A percentile compares a stretch with the other conserved stretches of the same genome.
phyloP scores from a whole-genome alignment of 2,797 vertebrate genomes.

The Propithecus perrieri region DNA sequence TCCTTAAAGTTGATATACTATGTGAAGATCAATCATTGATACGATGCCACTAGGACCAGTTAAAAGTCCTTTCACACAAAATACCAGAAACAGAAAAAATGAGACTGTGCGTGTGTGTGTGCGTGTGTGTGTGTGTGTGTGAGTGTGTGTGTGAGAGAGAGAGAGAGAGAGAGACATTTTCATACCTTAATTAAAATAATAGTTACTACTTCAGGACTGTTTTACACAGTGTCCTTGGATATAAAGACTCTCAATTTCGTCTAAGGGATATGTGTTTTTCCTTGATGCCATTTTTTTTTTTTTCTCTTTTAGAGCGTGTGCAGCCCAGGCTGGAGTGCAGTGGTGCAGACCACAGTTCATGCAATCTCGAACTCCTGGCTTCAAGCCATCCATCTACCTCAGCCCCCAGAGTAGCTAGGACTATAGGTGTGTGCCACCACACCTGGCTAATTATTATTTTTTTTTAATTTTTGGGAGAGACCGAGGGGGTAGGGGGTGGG shows the following conservation, averaged over 20 bases:
- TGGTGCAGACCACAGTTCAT: too few species aligned
- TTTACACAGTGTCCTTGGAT: not conserved
- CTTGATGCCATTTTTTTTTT: not conserved
- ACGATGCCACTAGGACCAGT: not conserved
- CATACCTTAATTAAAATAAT: not conserved
- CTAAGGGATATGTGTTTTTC: not conserved
- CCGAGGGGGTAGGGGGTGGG: fast-evolving
- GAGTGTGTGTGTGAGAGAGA: too few species aligned
- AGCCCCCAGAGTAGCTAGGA: not conserved
- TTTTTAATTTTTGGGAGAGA: not conserved
- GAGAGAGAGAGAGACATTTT: not conserved
- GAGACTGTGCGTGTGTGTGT: not conserved
- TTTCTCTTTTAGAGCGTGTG: not conserved
- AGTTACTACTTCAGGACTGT: not conserved
- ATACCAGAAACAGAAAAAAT: not conserved
- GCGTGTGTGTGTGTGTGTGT: too few species aligned
- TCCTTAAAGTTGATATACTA: not conserved
- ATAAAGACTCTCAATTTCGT: not conserved
- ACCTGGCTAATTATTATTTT: not conserved
- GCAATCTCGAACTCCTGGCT: not conserved
- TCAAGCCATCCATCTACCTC: not conserved
- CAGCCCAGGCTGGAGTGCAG: not conserved
- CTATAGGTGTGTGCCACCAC: not conserved
- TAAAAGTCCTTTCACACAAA: not conserved
- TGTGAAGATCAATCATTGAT: conserved; percentile 10